A percentile compares a stretch with the other conserved stretches of the same genome.
phyloP scores from a whole-genome alignment of 2,113 vertebrate species.

The Micronycteris hirsuta region DNA sequence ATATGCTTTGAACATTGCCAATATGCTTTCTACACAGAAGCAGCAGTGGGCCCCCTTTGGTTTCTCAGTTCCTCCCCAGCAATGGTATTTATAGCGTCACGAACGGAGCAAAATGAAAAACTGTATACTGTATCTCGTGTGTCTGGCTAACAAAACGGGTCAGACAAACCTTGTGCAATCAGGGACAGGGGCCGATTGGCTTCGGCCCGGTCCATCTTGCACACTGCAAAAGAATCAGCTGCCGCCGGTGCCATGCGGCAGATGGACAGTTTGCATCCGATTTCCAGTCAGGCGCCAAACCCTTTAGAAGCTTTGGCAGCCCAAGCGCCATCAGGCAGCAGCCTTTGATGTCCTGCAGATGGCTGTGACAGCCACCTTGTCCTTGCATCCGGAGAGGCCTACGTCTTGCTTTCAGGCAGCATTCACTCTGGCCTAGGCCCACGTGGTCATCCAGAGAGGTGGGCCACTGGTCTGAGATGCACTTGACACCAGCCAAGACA shows the following conservation, averaged over 20 bases:
- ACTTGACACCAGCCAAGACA: not conserved
- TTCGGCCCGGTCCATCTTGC: conserved; percentile 86
- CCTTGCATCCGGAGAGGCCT: conserved; percentile 68
- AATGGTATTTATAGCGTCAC: conserved; percentile 83
- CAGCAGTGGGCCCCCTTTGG: conserved; percentile 84
- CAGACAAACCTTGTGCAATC: conserved; percentile 85
- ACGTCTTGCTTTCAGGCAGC: conserved; percentile 74
- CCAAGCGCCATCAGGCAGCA: conserved; percentile 84
- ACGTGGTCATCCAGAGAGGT: not conserved
- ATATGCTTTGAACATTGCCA: conserved; percentile 89
- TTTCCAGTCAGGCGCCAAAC: conserved; percentile 87
- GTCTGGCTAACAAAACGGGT: conserved; percentile 86
- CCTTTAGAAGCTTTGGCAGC: conserved; percentile 90
- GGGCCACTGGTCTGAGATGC: not conserved
- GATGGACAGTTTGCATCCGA: conserved; percentile 90
- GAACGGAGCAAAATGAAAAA: conserved; percentile 80
- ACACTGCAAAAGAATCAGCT: conserved; percentile 88
- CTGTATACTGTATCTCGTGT: conserved; percentile 82
- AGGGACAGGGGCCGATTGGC: conserved; percentile 84
- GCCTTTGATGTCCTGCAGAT: conserved; percentile 88
- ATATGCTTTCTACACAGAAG: conserved; percentile 87
- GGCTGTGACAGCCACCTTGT: conserved; percentile 82
- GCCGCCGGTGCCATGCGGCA: conserved; percentile 87
- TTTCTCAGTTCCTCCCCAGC: conserved; percentile 81
- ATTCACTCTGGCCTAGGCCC: conserved; percentile 55